phyloP scores from a whole-genome alignment of 2,888 invertebrate genomes.

The Vanessa cardui region DNA sequence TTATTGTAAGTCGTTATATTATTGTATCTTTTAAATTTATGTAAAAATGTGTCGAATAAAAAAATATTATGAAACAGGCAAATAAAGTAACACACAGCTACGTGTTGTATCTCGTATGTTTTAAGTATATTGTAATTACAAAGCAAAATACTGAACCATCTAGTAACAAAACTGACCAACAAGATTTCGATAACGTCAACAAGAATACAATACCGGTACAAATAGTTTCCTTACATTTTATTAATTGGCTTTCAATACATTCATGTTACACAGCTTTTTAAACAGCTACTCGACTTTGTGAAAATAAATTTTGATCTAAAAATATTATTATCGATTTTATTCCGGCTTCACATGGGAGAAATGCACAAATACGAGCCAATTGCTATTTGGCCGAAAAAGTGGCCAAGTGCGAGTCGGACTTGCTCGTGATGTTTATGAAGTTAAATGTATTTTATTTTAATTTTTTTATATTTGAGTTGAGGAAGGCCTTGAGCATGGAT shows the following conservation, averaged over 20 bases:
- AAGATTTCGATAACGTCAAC: neutral
- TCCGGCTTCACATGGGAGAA: too few species aligned
- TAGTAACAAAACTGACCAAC: neutral
- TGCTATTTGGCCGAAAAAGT: too few species aligned
- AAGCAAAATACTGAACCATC: neutral
- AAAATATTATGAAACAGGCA: neutral
- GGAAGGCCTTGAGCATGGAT: too few species aligned
- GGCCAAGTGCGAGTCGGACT: too few species aligned
- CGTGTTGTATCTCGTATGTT: conserved; percentile 1
- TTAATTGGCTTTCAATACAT: too few species aligned
- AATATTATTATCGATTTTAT: too few species aligned
- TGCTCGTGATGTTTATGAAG: too few species aligned
- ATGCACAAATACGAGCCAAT: too few species aligned
- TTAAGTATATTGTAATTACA: conserved; percentile 1
- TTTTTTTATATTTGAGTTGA: too few species aligned
- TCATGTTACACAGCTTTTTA: too few species aligned
- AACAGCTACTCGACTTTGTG: neutral
- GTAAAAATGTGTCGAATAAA: conserved; percentile 9
- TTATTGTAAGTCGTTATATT: too few species aligned
- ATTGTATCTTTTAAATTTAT: neutral
- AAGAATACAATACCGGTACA: neutral
- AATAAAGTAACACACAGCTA: conserved; percentile 1
- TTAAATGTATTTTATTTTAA: too few species aligned
- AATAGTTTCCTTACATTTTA: neutral
- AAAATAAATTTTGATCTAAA: neutral